Evolutionary conservation across 2,797 vertebrate genomes (phyloP), one percentile per base, ranked within the genome.

Genomic region (Paratrypauchen microcephalus): DNA sequence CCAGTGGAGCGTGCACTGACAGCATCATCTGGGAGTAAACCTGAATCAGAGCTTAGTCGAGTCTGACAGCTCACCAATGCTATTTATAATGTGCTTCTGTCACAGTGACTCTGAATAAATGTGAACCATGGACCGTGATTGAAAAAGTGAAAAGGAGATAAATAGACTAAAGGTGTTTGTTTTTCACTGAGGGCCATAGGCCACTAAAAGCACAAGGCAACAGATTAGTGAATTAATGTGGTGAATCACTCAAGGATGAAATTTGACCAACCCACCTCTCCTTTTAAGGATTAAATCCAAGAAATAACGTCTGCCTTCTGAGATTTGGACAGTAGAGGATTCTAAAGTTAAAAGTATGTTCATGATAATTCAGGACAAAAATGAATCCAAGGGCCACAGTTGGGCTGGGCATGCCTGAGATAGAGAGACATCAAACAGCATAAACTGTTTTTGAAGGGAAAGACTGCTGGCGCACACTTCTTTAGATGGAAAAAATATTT

Each of bases 21-120:
- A 70, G 63, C 65, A 60, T 77, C 76, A 63, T n/a, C 55, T 58
- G 45, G 70, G 66, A 74, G 26, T 12, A 59, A 21, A 63, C 30
- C 68, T 58, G 73, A 72, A 71, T 70, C 11, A 54, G 55, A 13
- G 11, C 16, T 73, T 45, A n/a, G 5, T 58, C 41, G 69, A 36
- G 71, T 66, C 47, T 57, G 41, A 39, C 63, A 63, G 57, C 30
- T 39, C 50, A 57, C n/a, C 6, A 61, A 15, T 16, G 62, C 65
- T 54, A 19, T 72, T 76, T 48, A 59, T 52, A 36, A 65, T 64
- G 54, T 41, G 52, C 28, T 68, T 72, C 36, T 63, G 61, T 61
- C 47, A 52, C 55, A 50, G 16, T 56, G 45, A 32, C 63, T 65
- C 47, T 28, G 63, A 65, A 65, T 50, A 50, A 50, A 50, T 26